Conservation (phyloP, 2,797 vertebrate genomes). For the Kryptolebias ocellatus region DNA sequence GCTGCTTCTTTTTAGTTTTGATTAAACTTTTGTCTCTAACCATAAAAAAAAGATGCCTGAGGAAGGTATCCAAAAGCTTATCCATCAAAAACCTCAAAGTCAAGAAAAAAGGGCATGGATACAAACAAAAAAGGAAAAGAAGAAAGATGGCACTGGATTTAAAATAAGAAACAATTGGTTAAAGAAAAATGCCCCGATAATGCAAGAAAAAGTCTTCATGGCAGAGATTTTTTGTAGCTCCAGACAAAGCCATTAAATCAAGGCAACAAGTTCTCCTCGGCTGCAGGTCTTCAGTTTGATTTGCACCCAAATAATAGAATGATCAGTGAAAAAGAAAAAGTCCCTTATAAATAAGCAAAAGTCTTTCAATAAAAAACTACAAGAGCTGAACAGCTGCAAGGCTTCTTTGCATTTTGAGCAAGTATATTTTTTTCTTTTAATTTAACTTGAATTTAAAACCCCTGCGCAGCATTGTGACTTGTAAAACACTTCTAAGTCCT, state of each 20-base stretch:
- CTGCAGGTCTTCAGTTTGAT: slow-evolving; percentile 12
- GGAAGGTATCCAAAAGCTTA: slow-evolving; percentile 29
- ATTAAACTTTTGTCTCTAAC: slow-evolving; percentile 15
- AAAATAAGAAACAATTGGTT: slow-evolving; percentile 17
- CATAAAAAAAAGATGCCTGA: slow-evolving; percentile 13
- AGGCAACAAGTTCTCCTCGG: slow-evolving; percentile 8
- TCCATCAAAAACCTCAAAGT: slow-evolving; percentile 43
- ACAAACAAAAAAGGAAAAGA: background rate
- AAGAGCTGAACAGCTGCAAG: slow-evolving; percentile 16
- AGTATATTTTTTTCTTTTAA: slow-evolving; percentile 33
- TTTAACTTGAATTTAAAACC: slow-evolving; percentile 44
- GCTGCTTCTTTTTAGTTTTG: slow-evolving; percentile 15
- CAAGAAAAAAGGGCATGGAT: slow-evolving; percentile 18
- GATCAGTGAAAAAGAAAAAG: slow-evolving; percentile 5
- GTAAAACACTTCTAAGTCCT: slow-evolving; percentile 11
- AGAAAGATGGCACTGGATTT: slow-evolving; percentile 18
- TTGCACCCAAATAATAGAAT: slow-evolving; percentile 22
- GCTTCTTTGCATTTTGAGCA: slow-evolving; percentile 22
- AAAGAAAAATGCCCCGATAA: slow-evolving; percentile 37
- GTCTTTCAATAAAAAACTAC: slow-evolving; percentile 34
- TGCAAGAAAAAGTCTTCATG: slow-evolving; percentile 39
- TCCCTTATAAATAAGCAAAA: slow-evolving; percentile 21
- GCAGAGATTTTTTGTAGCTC: slow-evolving; percentile 27
- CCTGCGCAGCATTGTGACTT: slow-evolving; percentile 2
- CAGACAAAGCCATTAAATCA: slow-evolving; percentile 40